Evolutionary conservation across 53 echinoderm and acorn worm species (phyloP).

Genomic region (Astropecten irregularis): DNA sequence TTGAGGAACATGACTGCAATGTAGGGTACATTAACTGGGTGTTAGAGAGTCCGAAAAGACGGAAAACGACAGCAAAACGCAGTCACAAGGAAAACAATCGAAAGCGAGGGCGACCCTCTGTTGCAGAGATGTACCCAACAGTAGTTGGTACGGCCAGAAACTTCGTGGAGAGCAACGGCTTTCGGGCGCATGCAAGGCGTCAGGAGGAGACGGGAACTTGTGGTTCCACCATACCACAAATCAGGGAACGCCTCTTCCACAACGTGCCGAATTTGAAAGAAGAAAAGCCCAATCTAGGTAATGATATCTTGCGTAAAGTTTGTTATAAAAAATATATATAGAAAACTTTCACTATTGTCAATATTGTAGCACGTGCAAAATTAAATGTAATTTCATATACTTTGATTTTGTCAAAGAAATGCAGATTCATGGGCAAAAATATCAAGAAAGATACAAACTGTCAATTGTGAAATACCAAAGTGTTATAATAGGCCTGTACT

Average conservation of each 20-base stretch:
- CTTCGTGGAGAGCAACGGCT: conserved; percentile 47
- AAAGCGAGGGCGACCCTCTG: background rate
- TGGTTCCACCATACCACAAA: conserved; percentile 7
- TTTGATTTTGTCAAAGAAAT: no score
- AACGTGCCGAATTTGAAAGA: background rate
- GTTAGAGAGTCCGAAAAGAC: conserved; percentile 10
- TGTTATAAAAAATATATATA: background rate
- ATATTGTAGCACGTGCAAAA: background rate
- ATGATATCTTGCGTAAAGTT: background rate
- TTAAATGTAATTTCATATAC: no score
- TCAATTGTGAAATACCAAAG: no score
- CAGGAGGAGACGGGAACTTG: conserved; percentile 15
- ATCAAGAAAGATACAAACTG: no score
- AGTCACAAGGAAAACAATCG: background rate
- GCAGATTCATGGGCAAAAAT: no score
- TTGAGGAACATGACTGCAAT: background rate
- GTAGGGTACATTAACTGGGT: background rate
- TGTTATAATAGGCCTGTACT: no score
- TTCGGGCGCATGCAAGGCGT: conserved; percentile 39
- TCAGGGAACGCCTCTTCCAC: conserved; percentile 26
- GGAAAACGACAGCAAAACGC: conserved; percentile 5
- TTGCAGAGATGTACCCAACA: background rate
- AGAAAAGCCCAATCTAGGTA: background rate
- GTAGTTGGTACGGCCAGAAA: background rate
- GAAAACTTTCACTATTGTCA: no score